Evolutionary conservation across 2,888 invertebrate genomes (phyloP).

Genomic region (Andricus curvator): DNA sequence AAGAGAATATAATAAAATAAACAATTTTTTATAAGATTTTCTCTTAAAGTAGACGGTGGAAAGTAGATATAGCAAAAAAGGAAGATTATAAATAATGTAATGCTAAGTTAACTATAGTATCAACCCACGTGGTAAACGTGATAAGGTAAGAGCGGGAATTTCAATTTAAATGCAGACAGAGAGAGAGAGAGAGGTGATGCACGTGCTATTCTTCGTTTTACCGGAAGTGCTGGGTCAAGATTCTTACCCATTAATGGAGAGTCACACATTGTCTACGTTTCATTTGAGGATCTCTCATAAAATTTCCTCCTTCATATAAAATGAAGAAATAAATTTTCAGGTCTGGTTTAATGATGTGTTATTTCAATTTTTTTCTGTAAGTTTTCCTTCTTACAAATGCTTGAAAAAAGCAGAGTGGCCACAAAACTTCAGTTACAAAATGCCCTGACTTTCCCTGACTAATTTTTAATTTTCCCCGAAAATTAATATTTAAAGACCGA

Average conservation of each 20-base stretch:
- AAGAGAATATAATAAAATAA: too few relatives aligned
- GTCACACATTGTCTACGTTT: neutral
- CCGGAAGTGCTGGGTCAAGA: constrained; percentile 3
- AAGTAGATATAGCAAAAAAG: neutral
- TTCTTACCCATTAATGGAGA: neutral
- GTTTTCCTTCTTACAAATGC: too few relatives aligned
- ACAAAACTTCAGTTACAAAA: too few relatives aligned
- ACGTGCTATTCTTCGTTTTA: constrained; percentile 2
- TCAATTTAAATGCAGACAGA: constrained; percentile 7
- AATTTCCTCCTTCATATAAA: neutral
- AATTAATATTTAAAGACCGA: too few relatives aligned
- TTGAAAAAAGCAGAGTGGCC: too few relatives aligned
- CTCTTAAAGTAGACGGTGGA: neutral
- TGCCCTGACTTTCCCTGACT: too few relatives aligned
- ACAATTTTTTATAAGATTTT: neutral
- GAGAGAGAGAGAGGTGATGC: neutral
- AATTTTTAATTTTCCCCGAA: too few relatives aligned
- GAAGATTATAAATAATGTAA: constrained; percentile 3
- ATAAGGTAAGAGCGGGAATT: neutral
- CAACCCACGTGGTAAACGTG: neutral
- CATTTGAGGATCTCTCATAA: neutral
- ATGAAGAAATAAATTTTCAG: neutral
- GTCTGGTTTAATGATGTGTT: neutral
- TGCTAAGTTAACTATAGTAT: neutral
- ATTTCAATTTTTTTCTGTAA: neutral